Evolutionary conservation across 2,113 vertebrate genomes (phyloP), one percentile per base, ranked within the genome.

Genomic region (Dryoscopus gambensis): DNA sequence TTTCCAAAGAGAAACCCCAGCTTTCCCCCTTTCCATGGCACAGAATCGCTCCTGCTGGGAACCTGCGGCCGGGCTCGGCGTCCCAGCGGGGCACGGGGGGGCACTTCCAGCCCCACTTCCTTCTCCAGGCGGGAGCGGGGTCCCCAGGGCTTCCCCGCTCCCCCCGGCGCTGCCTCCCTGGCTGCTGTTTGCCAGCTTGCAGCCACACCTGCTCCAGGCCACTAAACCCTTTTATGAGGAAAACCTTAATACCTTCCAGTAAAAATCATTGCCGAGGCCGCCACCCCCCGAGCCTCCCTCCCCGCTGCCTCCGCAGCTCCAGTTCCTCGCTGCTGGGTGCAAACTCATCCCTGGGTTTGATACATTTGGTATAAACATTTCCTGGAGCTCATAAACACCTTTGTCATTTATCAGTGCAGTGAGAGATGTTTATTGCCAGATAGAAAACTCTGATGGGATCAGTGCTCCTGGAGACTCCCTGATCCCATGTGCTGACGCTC

Each of bases 311-410:
- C 35, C 10, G 21, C 55, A 19, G 55, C 74, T 62, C 49, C 83
- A 42, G 1, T 28, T 68, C 86, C 81, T n/a, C 2, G 0, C 52
- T 13, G 82, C 53, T 10, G 4, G 8, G 39, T 86, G 33, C 62
- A 7, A 57, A 59, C 90, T 44, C 93, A 56, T 92, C 89, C 85
- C 93, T 74, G 93, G 10, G 9, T 37, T 89, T 63, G 73, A 52
- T 78, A 50, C 86, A 6, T 93, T 93, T 44, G 93, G 91, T n/a
- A 71, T 92, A 71, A 97, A 93, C 87, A n/a, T 95, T 96, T 98
- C 97, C 96, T 86, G 94, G 62, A 78, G 93, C 94, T 80, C 95
- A 90, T 97, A 97, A 98, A 98, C 97, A 96, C 97, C 97, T 96
- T 35, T 70, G 92, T 52, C 94, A 46, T 96, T 94, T 95, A 91